Conservation (phyloP, 2,888 invertebrate species). For the Lithodes maja region DNA sequence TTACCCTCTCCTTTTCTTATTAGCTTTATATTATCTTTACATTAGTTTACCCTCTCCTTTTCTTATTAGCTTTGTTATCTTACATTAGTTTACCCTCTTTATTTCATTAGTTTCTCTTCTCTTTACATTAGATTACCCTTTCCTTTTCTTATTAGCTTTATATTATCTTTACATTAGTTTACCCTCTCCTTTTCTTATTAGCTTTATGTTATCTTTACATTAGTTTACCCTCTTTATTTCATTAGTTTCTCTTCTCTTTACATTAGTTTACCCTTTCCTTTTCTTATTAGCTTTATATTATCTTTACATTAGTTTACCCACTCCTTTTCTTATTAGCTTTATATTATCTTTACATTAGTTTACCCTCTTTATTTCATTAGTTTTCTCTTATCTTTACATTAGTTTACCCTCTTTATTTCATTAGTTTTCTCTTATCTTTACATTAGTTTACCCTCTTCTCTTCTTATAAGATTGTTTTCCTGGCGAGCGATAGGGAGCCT, state of each 20-base stretch:
- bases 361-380: no score
- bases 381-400: no score
- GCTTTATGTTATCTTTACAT: background rate
- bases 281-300: background rate
- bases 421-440: background rate
- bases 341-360: background rate
- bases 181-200: background rate
- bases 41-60: background rate
- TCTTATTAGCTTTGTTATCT: background rate
- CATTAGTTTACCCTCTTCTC: background rate
- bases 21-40: background rate
- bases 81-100: no score
- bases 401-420: no score
- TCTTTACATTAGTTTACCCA: background rate
- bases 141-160: no score
- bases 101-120: background rate
- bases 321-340: background rate
- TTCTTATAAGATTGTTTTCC: background rate
- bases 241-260: no score
- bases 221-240: background rate
- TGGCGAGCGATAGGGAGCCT: no score
- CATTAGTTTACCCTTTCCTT: no score
- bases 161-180: background rate
- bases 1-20: background rate
- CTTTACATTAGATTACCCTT: no score